phyloP scores from a whole-genome alignment of 2,113 vertebrate genomes.

The Prunella fulvescens region DNA sequence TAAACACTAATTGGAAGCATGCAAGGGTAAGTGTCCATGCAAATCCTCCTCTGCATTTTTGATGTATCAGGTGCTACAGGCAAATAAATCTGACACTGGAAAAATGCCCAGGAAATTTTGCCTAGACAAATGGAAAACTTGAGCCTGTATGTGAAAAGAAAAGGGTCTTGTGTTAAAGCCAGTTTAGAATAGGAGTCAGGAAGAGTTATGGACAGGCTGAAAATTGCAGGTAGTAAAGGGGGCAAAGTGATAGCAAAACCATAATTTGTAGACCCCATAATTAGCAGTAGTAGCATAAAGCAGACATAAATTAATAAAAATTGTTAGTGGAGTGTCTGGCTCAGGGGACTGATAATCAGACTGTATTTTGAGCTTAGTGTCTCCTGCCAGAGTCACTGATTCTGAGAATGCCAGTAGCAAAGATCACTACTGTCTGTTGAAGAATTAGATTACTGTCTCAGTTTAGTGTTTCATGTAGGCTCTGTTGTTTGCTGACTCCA shows the following conservation, averaged over 20 bases:
- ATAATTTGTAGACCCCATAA: not conserved
- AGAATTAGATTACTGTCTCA: not conserved
- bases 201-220: not conserved
- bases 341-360: not conserved
- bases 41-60: not conserved
- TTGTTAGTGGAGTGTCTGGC: not conserved
- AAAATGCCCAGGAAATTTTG: not conserved
- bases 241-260: not conserved
- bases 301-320: conserved; percentile 20
- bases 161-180: not conserved
- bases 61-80: not conserved
- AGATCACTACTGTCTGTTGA: not conserved
- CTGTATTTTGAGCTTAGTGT: not conserved
- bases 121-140: not conserved
- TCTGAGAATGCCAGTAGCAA: not conserved
- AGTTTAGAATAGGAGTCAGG: not conserved
- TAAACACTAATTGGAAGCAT: not conserved
- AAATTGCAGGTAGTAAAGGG: not conserved
- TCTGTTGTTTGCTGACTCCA: not conserved
- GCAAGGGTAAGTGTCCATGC: not conserved
- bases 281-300: not conserved
- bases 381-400: not conserved
- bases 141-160: not conserved
- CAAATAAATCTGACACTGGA: not conserved
- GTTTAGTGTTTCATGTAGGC: not conserved